Base-by-base conservation (phyloP, 2,113 vertebrate species). In the Cottus gobio region DNA sequence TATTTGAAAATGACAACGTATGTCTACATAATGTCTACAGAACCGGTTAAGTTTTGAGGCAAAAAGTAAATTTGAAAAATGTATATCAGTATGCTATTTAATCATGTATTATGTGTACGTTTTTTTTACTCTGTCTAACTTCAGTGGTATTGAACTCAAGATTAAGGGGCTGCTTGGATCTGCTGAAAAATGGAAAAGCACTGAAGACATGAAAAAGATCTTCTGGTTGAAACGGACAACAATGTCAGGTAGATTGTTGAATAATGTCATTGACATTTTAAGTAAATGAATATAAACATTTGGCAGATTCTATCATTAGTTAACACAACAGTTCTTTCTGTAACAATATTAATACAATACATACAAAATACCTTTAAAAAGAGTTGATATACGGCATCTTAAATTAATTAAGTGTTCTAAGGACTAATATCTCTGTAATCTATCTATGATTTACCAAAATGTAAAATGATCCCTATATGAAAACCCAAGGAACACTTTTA, bases 141-240 rank as follows among this genome's bases (percentile, higher is more conserved):
- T 52, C 58, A 93, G 91, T 3, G 28, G 15, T 7, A 2, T 7
- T 70, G 90, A 93, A 65, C 56, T 92, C 1, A 69, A 26, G 34
- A 5, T 90, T 2, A 94, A 91, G 70, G 78, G 90, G 2, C 18
- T 91, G n/a, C 0, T 36, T 16, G 80, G 65, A 30, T 89, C 86
- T 15, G 26, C 0, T 5, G 9, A 90, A 64, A 42, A 77, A 13
- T 93, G 92, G 92, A 16, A 83, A 71, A 84, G 28, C 50, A 11
- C 88, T 44, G 81, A 93, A 0, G 79, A 83, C 61, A 83, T 93
- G 15, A 86, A 79, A 60, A 24, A 50, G 0, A 77, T 85, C 22
- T 89, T 92, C 58, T 61, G 61, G 54, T 54, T 2, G 54, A 86
- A 84, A 62, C 88, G 36, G 48, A 89, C 92, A 28, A 4, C 31